These are phyloP conservation scores for Phylloscopus trochiloides DNA, from an alignment of 2,113 vertebrate genomes.

Conservation along the genomic window DNA sequence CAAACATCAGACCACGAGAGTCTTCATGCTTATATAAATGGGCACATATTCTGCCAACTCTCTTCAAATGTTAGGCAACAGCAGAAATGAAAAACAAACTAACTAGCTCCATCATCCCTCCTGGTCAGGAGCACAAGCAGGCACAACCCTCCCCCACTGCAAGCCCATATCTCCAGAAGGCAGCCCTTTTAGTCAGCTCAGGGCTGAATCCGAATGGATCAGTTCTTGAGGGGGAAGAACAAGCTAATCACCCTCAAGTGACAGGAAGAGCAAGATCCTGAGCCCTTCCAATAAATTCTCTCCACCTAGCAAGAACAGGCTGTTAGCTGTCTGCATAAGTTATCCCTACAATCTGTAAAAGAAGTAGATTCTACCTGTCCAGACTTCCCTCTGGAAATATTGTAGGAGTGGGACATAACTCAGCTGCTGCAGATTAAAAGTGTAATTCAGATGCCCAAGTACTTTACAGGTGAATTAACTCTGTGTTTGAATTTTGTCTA, in stretches of 20 bases:
- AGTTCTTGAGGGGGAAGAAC: neutral
- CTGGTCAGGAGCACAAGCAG: neutral
- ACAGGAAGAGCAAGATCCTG: neutral
- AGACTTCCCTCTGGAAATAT: neutral
- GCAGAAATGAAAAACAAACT: neutral
- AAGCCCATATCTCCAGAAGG: neutral
- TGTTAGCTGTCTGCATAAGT: slow-evolving; percentile 27
- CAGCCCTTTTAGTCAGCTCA: neutral
- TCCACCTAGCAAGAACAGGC: neutral
- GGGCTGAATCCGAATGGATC: neutral
- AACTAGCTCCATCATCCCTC: neutral
- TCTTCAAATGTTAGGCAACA: neutral
- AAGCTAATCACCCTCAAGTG: neutral
- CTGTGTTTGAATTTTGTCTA: slow-evolving; percentile 7
- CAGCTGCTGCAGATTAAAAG: slow-evolving; percentile 48
- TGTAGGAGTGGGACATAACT: slow-evolving; percentile 18
- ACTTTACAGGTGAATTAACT: slow-evolving; percentile 40
- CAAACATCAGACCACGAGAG: neutral
- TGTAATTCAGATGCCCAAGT: slow-evolving; percentile 24
- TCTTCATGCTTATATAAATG: neutral
- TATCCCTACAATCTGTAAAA: neutral
- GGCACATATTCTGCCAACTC: neutral
- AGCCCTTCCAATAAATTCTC: slow-evolving; percentile 16
- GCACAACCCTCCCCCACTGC: neutral
- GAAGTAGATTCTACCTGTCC: neutral